These are phyloP conservation scores for Coelopa pilipes DNA, from an alignment of 2,888 invertebrate genomes.

Conservation along the genomic window DNA sequence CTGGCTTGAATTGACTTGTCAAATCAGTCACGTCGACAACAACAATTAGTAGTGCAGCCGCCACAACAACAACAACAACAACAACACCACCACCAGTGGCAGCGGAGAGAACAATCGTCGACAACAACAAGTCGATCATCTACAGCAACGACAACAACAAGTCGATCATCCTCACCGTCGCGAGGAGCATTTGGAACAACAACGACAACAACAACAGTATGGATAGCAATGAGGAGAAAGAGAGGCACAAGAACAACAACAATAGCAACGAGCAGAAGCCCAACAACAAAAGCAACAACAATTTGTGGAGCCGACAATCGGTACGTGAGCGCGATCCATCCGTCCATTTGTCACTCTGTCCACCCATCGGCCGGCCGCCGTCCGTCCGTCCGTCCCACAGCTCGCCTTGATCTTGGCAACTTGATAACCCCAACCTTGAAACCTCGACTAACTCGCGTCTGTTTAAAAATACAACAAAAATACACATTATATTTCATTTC, in stretches of 20 bases:
- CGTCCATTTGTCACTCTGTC: neutral
- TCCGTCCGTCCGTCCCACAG: conserved; percentile 34
- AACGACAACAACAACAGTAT: neutral
- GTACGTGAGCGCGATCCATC: neutral
- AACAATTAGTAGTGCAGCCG: no score
- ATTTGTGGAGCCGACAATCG: neutral
- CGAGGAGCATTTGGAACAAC: no score
- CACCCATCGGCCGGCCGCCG: neutral
- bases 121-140: no score
- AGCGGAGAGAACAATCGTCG: no score
- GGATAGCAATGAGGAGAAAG: neutral
- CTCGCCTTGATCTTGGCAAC: conserved; percentile 62
- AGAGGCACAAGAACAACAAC: neutral
- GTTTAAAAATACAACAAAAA: conserved; percentile 8
- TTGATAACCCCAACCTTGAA: conserved; percentile 61
- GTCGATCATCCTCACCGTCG: no score
- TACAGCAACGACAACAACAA: no score
- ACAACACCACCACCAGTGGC: no score
- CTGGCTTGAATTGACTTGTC: no score
- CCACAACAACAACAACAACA: no score
- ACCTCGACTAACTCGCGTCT: conserved; percentile 25
- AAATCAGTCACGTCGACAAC: no score
- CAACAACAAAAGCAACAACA: neutral
- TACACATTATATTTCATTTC: neutral
- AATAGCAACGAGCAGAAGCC: neutral